Evolutionary conservation across 2,113 vertebrate species (phyloP), one percentile per base, ranked within the genome.

Genomic region (Microtus ochrogaster): DNA sequence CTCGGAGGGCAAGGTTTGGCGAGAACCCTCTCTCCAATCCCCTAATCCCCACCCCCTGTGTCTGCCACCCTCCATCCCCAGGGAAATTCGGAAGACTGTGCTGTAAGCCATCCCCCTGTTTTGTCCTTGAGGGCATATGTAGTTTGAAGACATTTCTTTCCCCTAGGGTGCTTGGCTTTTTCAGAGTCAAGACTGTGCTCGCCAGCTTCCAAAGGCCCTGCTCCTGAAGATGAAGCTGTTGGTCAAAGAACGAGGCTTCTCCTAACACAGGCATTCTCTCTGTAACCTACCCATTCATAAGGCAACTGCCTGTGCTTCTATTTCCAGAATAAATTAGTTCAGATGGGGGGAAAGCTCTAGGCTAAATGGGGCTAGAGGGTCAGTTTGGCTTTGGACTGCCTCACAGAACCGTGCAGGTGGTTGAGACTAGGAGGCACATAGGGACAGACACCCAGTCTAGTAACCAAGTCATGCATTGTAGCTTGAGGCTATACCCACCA

Each of bases 1-100:
- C 65, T 84, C 79, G 8, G 13, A 21, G 39, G 39, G 4, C 39
- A 52, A 12, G 73, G 61, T 82, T 47, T 39, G 36, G 66, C 30
- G 0, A 5, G 11, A 83, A 10, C 13, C 7, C n/a, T 36, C 4
- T 55, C 55, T 58, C 8, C 41, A 39, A 33, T 17, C 68, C 12
- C 44, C 28, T 14, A 8, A 1, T 7, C 41, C 9, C 63, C 5
- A 12, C 7, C 17, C 24, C 24, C 28, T 2, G 2, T 2, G 9
- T 49, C 13, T 30, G 2, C 70, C 3, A 12, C 1, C 0, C 44
- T 78, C 72, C 74, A 47, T 41, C 36, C 61, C 49, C 2, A 5
- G 14, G 8, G 55, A 12, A 7, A 63, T n/a, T 66, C 39, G 41
- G 49, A 61, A 52, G 86, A 83, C 10, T 95, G 68, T 78, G 55